phyloP scores from a whole-genome alignment of 37 sponge, comb jelly and placozoan species.

The Lycopodina hypogea region DNA sequence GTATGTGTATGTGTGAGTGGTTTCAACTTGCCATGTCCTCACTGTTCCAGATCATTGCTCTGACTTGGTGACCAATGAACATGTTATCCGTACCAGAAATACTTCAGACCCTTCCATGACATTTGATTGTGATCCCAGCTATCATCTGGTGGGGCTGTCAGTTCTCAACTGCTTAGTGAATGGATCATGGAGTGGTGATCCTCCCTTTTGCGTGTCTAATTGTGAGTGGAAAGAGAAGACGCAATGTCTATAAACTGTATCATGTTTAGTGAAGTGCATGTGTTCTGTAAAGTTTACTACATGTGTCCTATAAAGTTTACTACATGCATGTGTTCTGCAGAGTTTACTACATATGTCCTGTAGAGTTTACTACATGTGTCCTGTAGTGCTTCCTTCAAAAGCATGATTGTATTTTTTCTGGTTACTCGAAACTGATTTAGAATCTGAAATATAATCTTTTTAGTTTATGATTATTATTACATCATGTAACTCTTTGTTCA shows the following conservation, averaged over 20 bases:
- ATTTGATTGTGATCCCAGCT: slow-evolving; percentile 10
- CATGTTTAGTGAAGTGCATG: too few species aligned
- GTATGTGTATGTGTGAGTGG: too few species aligned
- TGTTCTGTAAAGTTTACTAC: too few species aligned
- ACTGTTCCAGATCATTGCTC: not conserved
- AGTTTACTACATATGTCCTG: too few species aligned
- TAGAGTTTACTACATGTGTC: not conserved
- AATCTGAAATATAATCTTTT: too few species aligned
- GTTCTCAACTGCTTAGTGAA: not conserved
- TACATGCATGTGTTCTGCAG: too few species aligned
- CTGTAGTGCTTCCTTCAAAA: not conserved
- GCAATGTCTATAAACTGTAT: too few species aligned
- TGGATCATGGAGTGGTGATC: slow-evolving; percentile 17
- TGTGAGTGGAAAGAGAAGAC: not conserved
- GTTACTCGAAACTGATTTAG: too few species aligned
- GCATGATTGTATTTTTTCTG: not conserved
- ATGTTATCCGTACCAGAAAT: not conserved
- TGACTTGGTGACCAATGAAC: not conserved
- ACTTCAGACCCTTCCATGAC: not conserved
- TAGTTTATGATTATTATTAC: too few species aligned
- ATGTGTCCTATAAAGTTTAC: too few species aligned
- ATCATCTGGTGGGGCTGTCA: slow-evolving; percentile 19
- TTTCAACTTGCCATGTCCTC: not conserved
- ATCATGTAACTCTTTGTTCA: not conserved
- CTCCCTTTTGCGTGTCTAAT: not conserved